These are phyloP conservation scores for Archips crataeganus DNA, from an alignment of 2,888 invertebrate species.

Conservation along the genomic window DNA sequence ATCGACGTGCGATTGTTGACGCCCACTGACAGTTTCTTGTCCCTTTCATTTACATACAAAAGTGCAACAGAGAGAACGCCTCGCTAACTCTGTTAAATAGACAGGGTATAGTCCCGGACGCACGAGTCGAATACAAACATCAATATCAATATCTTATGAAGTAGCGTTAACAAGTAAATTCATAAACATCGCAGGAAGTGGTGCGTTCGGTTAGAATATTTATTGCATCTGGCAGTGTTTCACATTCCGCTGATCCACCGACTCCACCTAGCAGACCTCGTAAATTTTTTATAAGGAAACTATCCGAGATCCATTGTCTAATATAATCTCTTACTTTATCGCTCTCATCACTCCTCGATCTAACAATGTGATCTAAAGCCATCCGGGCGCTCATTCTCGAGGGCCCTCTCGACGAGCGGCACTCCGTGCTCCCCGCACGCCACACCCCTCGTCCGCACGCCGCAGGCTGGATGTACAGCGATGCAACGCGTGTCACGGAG, in stretches of 20 bases:
- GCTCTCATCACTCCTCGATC: neutral
- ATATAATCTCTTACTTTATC: conserved; percentile 8
- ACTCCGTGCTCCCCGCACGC: too few relatives aligned
- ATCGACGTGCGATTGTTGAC: too few relatives aligned
- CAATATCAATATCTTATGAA: neutral
- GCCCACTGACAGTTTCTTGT: too few relatives aligned
- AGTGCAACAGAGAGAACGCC: too few relatives aligned
- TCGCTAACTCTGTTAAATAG: too few relatives aligned
- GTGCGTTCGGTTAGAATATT: conserved; percentile 28
- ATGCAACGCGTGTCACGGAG: neutral
- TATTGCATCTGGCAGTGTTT: conserved; percentile 38
- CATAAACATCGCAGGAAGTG: neutral
- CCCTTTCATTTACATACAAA: too few relatives aligned
- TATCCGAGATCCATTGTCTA: conserved; percentile 5
- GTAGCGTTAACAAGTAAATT: conserved; percentile 17
- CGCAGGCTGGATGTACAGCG: neutral
- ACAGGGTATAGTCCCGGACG: too few relatives aligned
- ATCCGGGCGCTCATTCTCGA: neutral
- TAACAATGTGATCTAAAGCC: neutral
- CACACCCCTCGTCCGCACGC: too few relatives aligned
- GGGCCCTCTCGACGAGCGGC: neutral
- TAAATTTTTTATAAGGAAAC: neutral
- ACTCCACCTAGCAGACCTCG: conserved; percentile 8
- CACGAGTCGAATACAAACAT: neutral
- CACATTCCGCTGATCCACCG: neutral